Evolutionary conservation across 2,888 invertebrate genomes (phyloP), one percentile per base, ranked within the genome.

Genomic region (Erebia aethiops): DNA sequence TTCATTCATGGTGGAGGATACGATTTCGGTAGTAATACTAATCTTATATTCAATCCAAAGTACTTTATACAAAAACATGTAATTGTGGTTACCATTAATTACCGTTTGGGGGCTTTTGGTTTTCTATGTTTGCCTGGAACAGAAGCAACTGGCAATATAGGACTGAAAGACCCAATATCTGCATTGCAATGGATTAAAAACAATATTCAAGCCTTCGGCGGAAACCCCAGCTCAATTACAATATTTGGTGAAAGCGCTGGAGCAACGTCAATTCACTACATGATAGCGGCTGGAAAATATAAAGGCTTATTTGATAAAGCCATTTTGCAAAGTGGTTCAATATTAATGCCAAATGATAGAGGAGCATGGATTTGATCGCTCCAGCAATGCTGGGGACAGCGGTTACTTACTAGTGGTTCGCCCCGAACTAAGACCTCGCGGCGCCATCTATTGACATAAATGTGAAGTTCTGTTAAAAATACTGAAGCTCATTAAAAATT

Each of bases 191-290:
- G 88, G 87, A 76, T 87, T 9, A 78, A 84, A 54, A 77, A 80
- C 11, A 86, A 88, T 70, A 87, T 87, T 26, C 73, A 78, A 1
- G 70, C 76, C 56, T 87, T 87, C 54, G 84, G 86, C 14, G 88
- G 87, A n/a, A 78, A 87, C 77, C 81, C 87, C 4, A 71, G 81
- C 60, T 79, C 77, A 18, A 79, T 88, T 1, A 87, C 88, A 43
- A 72, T 88, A 43, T 82, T 83, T 71, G 88, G 88, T 10, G 81
- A 85, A 74, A 87, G 86, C 61, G 83, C 81, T 60, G 87, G 87
- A 11, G 84, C 81, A 10, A 76, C 76, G 11, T 78, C 81, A 18
- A 70, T 81, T 1, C 78, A 80, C 61, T 80, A 79, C 64, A 80
- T 87, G 56, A 74, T 85, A 16, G 74, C 83, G 3, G 80, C 83